Conservation (phyloP, 2,113 vertebrate species). For the Tetrao urogallus region DNA sequence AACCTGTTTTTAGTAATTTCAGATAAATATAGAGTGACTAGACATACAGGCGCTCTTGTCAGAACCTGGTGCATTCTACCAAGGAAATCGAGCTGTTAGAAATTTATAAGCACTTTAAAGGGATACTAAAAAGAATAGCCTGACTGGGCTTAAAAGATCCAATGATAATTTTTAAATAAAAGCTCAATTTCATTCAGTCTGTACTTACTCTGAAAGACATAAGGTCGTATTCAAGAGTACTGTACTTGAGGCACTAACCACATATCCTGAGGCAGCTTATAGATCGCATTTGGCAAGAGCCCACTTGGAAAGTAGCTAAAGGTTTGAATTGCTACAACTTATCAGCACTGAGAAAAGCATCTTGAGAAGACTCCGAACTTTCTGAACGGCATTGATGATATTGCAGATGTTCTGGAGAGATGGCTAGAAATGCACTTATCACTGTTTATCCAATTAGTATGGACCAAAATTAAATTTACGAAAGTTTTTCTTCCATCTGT, state of each 20-base stretch:
- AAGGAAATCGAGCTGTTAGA: neutral
- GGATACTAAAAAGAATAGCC: neutral
- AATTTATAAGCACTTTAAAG: neutral
- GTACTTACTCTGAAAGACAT: neutral
- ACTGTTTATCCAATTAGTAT: neutral
- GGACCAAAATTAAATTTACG: neutral
- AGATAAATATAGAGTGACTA: neutral
- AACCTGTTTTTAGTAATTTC: neutral
- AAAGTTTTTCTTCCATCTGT: neutral
- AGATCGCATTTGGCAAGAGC: neutral
- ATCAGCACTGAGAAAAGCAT: neutral
- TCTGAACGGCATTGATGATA: neutral
- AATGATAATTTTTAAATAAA: neutral
- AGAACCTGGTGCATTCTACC: neutral
- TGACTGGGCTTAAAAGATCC: neutral
- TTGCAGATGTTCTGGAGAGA: fast-evolving
- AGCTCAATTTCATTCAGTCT: neutral
- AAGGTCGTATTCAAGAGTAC: neutral
- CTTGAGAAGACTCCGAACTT: neutral
- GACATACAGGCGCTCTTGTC: neutral
- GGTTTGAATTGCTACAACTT: neutral
- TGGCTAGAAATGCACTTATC: neutral
- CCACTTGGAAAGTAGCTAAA: neutral
- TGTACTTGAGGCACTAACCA: neutral
- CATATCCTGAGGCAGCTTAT: neutral